Base-by-base conservation (phyloP, 2,888 invertebrate species). In the Sicus ferrugineus region DNA sequence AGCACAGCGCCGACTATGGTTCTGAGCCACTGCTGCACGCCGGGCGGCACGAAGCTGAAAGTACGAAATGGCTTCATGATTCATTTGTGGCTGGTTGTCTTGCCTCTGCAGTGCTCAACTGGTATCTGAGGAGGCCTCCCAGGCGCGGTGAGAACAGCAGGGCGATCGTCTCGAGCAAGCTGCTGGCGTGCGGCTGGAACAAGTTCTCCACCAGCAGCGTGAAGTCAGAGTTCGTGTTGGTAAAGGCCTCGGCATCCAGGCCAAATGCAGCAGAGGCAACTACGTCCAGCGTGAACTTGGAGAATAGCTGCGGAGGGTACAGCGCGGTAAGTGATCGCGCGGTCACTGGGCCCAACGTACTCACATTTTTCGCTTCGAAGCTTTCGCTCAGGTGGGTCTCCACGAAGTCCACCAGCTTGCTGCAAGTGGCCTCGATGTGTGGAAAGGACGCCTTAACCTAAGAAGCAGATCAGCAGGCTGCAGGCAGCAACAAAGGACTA, bases 251-350 rank as follows among this genome's bases (percentile, higher is more conserved):
- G 1, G 77, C 80, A 64, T 81, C 75, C 42, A 81, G 56, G 0
- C 81, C 78, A 63, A 76, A 79, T 0, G 78, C 80, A 1, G 78
- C 77, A 9, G 81, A 80, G 46, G 80, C 81, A 26, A 81, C 74
- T 46, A 81, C 81, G 72, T 81, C 79, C 21, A 81, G 68, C 0
- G 80, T 80, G 52, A 77, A 81, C 64, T 79, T 81, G 0, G 81
- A 78, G 67, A 80, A 78, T 21, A 80, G 73, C 71, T 78, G 50
- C 26, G 6, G 5, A 2, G 7, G 42, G 14, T 46, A 46, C n/a
- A 4, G n/a, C 19, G 19, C 6, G 48, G 14, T n/a, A 50, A 52
- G n/a, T 63, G 23, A 28, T 5, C 3, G 16, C 9, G 34, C 31
- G 31, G 21, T 48, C 48, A 30, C 26, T 21, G 14, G 31, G 21